Evolutionary conservation across 2,797 vertebrate genomes (phyloP).

Genomic region (Gobio occitaniae): DNA sequence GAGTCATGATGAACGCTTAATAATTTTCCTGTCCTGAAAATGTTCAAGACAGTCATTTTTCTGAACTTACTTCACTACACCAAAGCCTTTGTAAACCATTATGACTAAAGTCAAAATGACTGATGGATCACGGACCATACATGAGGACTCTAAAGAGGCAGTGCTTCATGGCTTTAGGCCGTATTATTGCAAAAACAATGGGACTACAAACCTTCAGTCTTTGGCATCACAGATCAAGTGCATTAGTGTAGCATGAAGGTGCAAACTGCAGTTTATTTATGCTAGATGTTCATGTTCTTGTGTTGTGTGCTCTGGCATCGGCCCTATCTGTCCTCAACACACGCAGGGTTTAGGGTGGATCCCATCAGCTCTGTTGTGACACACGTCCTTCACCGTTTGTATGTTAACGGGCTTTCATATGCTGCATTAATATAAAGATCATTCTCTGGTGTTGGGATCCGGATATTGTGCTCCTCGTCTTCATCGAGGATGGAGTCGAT

Average conservation of each 20-base stretch:
- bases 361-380: background rate
- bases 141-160: background rate
- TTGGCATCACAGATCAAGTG: background rate
- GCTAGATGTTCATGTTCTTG: background rate
- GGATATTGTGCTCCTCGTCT: background rate
- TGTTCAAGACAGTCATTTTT: background rate
- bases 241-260: background rate
- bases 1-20: background rate
- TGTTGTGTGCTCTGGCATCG: background rate
- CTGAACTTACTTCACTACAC: background rate
- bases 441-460: background rate
- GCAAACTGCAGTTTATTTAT: background rate
- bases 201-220: background rate
- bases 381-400: background rate
- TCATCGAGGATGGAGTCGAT: background rate
- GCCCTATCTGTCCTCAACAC: conserved; percentile 22
- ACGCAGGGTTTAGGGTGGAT: conserved; percentile 2
- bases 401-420: background rate
- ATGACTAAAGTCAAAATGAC: background rate
- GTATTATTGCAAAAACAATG: background rate
- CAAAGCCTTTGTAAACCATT: background rate
- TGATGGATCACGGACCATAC: background rate
- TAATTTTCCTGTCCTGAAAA: background rate
- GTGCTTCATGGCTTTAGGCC: background rate
- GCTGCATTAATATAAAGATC: background rate